These are phyloP conservation scores for Galendromus occidentalis DNA, from an alignment of 1,140 invertebrate genomes.

Conservation along the genomic window DNA sequence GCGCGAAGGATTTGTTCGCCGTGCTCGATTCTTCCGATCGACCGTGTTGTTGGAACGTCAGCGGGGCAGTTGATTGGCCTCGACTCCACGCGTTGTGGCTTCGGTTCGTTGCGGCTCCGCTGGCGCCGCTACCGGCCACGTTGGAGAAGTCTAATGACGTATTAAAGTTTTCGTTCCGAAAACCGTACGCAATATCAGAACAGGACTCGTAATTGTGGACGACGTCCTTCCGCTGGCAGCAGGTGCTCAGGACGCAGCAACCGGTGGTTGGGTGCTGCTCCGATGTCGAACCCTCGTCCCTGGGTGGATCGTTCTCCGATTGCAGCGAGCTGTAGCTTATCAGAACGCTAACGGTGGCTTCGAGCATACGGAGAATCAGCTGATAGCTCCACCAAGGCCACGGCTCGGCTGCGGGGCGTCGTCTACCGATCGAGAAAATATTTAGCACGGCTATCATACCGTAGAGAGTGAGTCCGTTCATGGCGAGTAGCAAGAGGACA, in stretches of 20 bases:
- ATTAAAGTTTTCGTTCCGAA: constrained; percentile 15
- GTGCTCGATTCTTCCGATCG: background rate
- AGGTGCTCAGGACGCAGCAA: constrained; percentile 13
- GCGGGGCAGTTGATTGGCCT: constrained; percentile 16
- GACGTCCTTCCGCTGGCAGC: constrained; percentile 15
- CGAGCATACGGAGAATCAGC: constrained; percentile 54
- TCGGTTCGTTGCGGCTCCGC: background rate
- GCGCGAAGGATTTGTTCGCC: background rate
- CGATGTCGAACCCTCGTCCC: constrained; percentile 2
- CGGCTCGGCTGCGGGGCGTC: constrained; percentile 23
- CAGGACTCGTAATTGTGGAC: constrained; percentile 18
- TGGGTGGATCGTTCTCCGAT: constrained; percentile 21
- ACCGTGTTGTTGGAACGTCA: constrained; percentile 14
- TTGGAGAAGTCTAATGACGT: constrained; percentile 14
- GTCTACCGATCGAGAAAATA: background rate
- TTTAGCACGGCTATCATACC: constrained; percentile 27
- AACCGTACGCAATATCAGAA: constrained; percentile 15
- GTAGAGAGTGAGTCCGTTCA: constrained; percentile 24
- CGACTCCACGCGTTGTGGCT: constrained; percentile 11
- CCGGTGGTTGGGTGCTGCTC: constrained; percentile 12
- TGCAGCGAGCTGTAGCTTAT: constrained; percentile 57
- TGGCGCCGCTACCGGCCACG: background rate
- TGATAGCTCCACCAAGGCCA: constrained; percentile 81
- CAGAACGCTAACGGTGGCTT: constrained; percentile 56
- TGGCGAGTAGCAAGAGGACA: constrained; percentile 44